These are phyloP conservation scores for Cancer borealis DNA, from an alignment of 2,888 invertebrate species.

Conservation along the genomic window DNA sequence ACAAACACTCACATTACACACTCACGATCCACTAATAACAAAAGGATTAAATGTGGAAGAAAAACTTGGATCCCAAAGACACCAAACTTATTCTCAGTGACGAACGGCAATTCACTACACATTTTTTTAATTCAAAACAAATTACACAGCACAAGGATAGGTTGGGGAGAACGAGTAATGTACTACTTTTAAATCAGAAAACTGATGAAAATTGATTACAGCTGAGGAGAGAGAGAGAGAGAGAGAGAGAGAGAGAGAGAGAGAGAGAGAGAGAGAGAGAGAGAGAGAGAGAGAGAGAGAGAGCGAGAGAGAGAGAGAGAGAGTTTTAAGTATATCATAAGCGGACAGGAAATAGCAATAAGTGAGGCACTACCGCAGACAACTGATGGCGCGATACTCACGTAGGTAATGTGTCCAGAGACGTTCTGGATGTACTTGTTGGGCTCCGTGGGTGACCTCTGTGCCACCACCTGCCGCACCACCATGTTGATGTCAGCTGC, in stretches of 20 bases:
- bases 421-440: slow-evolving; percentile 66
- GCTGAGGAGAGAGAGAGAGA: neutral
- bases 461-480: slow-evolving; percentile 71
- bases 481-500: slow-evolving; percentile 77
- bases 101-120: too few relatives aligned
- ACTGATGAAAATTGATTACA: too few relatives aligned
- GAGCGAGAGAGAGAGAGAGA: neutral
- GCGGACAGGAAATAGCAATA: too few relatives aligned
- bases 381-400: slow-evolving; percentile 57
- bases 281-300: too few relatives aligned
- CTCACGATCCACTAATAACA: neutral
- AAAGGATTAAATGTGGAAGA: neutral
- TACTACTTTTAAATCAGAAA: too few relatives aligned
- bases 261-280: too few relatives aligned
- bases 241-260: too few relatives aligned
- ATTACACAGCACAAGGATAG: neutral
- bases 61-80: neutral
- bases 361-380: neutral
- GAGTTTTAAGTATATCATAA: too few relatives aligned
- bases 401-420: slow-evolving; percentile 69
- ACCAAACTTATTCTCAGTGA: neutral
- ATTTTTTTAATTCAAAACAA: neutral
- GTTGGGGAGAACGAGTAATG: neutral
- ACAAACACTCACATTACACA: neutral
- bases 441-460: slow-evolving; percentile 59